Percentiles rank a stretch among this genome's conserved stretches.
Conservation (phyloP, 92 coral and sea anemone species). For the Parazoanthus darwini region DNA sequence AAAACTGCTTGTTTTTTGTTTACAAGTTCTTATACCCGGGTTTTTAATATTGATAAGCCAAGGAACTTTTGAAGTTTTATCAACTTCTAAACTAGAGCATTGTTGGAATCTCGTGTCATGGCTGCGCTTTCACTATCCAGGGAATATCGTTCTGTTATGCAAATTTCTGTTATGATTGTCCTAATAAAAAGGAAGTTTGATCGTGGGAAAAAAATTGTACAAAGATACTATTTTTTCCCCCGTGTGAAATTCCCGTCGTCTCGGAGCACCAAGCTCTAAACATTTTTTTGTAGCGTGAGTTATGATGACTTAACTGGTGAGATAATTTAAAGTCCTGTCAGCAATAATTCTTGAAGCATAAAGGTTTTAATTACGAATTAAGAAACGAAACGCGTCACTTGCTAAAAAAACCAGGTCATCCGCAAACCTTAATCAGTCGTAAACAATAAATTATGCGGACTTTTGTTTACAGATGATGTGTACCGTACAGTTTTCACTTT, state of each 20-base stretch:
- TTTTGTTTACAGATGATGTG: not conserved
- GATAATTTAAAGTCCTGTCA: not conserved
- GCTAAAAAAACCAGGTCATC: not conserved
- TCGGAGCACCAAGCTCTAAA: not conserved
- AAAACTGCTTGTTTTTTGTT: not conserved
- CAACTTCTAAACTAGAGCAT: not conserved
- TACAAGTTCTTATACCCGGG: not conserved
- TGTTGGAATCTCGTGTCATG: not conserved
- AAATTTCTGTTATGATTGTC: not conserved
- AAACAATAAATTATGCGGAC: not conserved
- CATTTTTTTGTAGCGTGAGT: not conserved
- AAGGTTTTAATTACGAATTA: no score
- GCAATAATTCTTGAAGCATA: not conserved
- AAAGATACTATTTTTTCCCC: not conserved
- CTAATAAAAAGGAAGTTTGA: not conserved
- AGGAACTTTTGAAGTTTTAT: not conserved
- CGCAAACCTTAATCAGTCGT: not conserved
- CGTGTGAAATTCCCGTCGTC: not conserved
- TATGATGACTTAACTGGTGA: not conserved
- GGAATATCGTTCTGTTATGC: conserved; percentile 9
- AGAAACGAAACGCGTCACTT: not conserved
- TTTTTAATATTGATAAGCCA: not conserved
- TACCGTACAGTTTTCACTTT: not conserved
- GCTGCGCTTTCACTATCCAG: not conserved
- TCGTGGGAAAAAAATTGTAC: conserved; percentile 4